Evolutionary conservation across 2,888 invertebrate genomes (phyloP), one percentile per base, ranked within the genome.

Genomic region (Epirrhoe alternata): DNA sequence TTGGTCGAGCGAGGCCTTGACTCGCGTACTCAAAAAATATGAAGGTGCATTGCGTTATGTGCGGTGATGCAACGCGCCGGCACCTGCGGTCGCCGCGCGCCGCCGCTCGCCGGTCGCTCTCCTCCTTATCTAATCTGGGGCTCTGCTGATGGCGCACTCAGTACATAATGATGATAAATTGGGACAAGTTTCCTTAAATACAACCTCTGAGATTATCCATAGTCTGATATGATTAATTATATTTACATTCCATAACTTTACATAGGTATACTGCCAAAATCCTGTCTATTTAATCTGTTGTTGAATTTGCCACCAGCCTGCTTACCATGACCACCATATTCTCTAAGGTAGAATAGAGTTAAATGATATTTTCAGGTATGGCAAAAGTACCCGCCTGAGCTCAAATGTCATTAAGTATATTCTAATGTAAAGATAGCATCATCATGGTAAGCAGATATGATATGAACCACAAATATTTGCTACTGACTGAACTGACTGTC

Each of bases 71-170:
- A 77, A 77, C 50, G 71, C 66, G 72, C 50, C 61, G 50, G 45
- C 60, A 45, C 77, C 73, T 67, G 72, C 66, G n/a, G 12, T 6
- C 47, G 35, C 35, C 67, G 64, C 62, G 38, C 38, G 61, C 51
- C 64, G 52, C 45, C 60, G 54, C 58, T 0, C 54, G 61, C n/a
- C n/a, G n/a, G n/a, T 52, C 53, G 50, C 62, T 55, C 35, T 54
- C 49, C 45, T 60, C 57, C 52, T 73, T 89, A 89, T 89, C 88
- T 90, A 88, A 89, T 90, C 90, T 66, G 62, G 38, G 14, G 59
- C 52, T 64, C 49, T 53, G 67, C 61, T 57, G 66, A 64, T 73
- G 54, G 68, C 58, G 66, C 69, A 53, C 68, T 84, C 77, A 82
- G 78, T 84, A 82, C 80, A 81, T 71, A 80, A 72, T 64, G 64